Percentiles rank a stretch among this genome's conserved stretches.
These are phyloP conservation scores for Lacanobia oleracea DNA, from an alignment of 2,888 invertebrate genomes.

Conservation along the genomic window DNA sequence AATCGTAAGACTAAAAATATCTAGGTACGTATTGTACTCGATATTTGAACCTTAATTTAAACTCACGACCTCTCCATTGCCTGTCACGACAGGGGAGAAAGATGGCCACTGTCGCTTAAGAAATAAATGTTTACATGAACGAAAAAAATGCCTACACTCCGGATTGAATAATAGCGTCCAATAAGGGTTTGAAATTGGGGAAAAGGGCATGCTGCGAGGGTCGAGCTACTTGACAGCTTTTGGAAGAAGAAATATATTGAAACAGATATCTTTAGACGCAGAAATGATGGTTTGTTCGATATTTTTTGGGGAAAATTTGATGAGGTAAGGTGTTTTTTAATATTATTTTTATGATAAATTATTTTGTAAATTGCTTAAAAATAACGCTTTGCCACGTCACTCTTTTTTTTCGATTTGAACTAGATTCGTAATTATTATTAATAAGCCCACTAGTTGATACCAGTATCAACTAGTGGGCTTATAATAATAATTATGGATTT, in stretches of 20 bases:
- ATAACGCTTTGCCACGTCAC: too few species aligned
- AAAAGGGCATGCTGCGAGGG: slow-evolving; percentile 60
- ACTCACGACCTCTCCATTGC: neutral
- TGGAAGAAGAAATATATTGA: slow-evolving; percentile 46
- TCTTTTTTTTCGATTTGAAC: too few species aligned
- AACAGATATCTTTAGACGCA: slow-evolving; percentile 36
- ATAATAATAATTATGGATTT: too few species aligned
- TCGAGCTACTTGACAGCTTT: slow-evolving; percentile 54
- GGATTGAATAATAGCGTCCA: slow-evolving; percentile 58
- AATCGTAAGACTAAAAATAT: neutral
- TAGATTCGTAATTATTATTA: too few species aligned
- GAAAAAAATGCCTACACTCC: slow-evolving; percentile 53
- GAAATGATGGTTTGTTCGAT: slow-evolving; percentile 17
- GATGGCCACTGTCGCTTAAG: slow-evolving; percentile 30
- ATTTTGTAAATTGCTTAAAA: too few species aligned
- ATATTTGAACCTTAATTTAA: slow-evolving; percentile 16
- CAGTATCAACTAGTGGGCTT: too few species aligned
- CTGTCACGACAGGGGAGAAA: slow-evolving; percentile 3
- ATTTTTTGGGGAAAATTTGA: neutral
- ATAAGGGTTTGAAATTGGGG: slow-evolving; percentile 59
- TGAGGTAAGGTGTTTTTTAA: neutral
- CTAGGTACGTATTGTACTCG: neutral
- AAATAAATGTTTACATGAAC: slow-evolving; percentile 54
- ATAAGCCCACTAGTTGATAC: too few species aligned
- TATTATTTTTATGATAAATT: neutral